Evolutionary conservation across 1,140 invertebrate species (phyloP).

Genomic region (Sitophilus oryzae): DNA sequence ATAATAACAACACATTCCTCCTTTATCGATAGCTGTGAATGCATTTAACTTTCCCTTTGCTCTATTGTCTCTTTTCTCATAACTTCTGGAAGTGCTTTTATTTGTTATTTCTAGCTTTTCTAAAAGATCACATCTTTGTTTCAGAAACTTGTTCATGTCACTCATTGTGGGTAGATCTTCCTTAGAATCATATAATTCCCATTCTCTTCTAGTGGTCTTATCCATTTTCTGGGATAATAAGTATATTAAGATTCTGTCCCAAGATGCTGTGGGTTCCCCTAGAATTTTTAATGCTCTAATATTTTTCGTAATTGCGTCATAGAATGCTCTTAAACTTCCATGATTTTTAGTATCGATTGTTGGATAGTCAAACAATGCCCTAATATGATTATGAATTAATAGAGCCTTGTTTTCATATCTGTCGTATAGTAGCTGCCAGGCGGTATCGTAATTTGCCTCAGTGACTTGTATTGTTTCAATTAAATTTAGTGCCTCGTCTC

Average conservation of each 20-base stretch:
- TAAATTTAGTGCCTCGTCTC: constrained; percentile 32
- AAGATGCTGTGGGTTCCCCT: constrained; percentile 28
- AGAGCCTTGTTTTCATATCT: constrained; percentile 41
- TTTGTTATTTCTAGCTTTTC: constrained; percentile 6
- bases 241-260: constrained; percentile 15
- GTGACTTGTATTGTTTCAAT: constrained; percentile 36
- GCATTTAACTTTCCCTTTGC: neutral
- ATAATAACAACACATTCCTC: neutral
- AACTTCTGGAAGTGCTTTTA: neutral
- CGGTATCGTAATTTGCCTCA: constrained; percentile 39
- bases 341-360: constrained; percentile 27
- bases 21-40: neutral
- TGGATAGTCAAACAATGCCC: constrained; percentile 33
- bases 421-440: constrained; percentile 38
- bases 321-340: constrained; percentile 31
- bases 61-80: neutral
- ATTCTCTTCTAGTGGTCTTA: constrained; percentile 5
- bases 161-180: neutral
- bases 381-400: constrained; percentile 39
- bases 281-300: constrained; percentile 35
- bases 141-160: constrained; percentile 2
- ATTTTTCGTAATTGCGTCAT: constrained; percentile 38
- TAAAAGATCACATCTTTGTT: constrained; percentile 4
- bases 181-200: constrained; percentile 3
- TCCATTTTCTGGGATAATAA: constrained; percentile 17